These are phyloP conservation scores for Linnaemya vulpina DNA, from an alignment of 2,888 invertebrate genomes.

Conservation along the genomic window DNA sequence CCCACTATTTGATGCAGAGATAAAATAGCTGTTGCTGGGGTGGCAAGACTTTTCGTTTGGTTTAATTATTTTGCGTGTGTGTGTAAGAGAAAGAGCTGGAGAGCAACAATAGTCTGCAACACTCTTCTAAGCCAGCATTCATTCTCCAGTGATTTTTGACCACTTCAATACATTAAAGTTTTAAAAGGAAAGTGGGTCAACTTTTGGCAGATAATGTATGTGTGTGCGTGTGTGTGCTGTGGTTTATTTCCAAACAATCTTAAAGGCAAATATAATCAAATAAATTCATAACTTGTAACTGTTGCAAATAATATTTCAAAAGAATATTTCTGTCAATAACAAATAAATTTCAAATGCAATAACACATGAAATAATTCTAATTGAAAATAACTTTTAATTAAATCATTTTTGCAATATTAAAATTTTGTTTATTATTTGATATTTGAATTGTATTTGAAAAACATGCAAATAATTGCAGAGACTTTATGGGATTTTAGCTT, in stretches of 20 bases:
- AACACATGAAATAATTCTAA: not conserved
- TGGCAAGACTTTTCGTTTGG: not conserved
- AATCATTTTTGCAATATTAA: conserved; percentile 23
- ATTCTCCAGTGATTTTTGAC: too few species aligned
- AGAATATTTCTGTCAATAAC: conserved; percentile 23
- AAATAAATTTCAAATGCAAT: conserved; percentile 19
- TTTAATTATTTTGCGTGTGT: not conserved
- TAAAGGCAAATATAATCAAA: not conserved
- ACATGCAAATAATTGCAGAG: not conserved
- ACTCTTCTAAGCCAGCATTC: too few species aligned
- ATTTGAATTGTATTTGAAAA: not conserved
- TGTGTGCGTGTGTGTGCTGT: not conserved
- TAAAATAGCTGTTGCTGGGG: not conserved
- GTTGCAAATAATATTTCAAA: conserved; percentile 1
- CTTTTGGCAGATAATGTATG: not conserved
- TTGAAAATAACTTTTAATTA: conserved; percentile 26
- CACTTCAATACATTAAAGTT: too few species aligned
- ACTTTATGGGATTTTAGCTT: not conserved
- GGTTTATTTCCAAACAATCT: not conserved
- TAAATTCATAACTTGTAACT: not conserved
- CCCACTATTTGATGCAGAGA: not conserved
- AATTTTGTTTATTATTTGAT: not conserved
- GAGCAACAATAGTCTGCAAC: not conserved
- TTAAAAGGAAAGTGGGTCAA: not conserved
- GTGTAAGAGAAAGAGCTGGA: not conserved